Conservation (phyloP, 2,888 invertebrate species). For the Patella depressa region DNA sequence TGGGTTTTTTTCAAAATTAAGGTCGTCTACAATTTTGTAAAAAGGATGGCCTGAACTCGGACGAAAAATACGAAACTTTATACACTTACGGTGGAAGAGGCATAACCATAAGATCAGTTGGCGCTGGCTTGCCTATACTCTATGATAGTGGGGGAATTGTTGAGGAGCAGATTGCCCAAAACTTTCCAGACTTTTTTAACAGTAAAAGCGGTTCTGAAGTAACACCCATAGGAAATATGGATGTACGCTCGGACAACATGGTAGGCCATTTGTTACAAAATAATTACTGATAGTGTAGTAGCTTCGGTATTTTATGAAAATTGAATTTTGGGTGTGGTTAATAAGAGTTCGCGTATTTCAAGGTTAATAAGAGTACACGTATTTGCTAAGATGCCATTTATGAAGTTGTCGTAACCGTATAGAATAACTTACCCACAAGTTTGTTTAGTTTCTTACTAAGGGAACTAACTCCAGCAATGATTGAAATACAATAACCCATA, state of each 20-base stretch:
- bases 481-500: too few species aligned
- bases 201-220: constrained; percentile 10
- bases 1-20: background rate
- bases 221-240: constrained; percentile 18
- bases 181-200: constrained; percentile 35
- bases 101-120: constrained; percentile 32
- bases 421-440: too few species aligned
- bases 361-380: too few species aligned
- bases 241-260: constrained; percentile 36
- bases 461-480: too few species aligned
- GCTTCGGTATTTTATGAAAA: too few species aligned
- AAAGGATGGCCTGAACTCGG: constrained; percentile 24
- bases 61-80: constrained; percentile 23
- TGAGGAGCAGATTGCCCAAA: constrained; percentile 21
- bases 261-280: constrained; percentile 9
- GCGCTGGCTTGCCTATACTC: constrained; percentile 25
- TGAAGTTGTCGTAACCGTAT: too few species aligned
- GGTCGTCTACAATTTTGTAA: constrained; percentile 28
- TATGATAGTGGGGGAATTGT: constrained; percentile 38
- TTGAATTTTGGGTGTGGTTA: too few species aligned
- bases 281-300: too few species aligned
- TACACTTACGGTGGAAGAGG: constrained; percentile 40
- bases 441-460: too few species aligned
- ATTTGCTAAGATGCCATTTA: too few species aligned
- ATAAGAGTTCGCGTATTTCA: too few species aligned